A percentile compares a stretch with the other conserved stretches of the same genome.
These are phyloP conservation scores for Brachypodius melanocephalos DNA, from an alignment of 2,113 vertebrate species.

Conservation along the genomic window DNA sequence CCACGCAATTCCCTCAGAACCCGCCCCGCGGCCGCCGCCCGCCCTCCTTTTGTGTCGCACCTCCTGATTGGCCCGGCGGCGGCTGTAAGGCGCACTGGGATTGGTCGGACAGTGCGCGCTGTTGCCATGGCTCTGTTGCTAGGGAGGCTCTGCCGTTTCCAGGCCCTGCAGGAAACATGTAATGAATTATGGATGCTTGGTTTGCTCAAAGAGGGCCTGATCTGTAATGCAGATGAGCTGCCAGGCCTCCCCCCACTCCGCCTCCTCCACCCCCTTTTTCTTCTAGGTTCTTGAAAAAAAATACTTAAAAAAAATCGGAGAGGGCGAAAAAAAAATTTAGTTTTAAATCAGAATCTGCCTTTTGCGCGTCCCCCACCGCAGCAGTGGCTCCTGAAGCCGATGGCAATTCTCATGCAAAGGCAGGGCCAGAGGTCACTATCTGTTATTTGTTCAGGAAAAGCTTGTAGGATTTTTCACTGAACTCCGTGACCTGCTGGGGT, in stretches of 20 bases:
- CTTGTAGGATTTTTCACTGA: conserved; percentile 74
- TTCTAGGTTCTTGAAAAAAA: conserved; percentile 76
- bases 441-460: conserved; percentile 84
- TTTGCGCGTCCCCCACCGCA: conserved; percentile 68
- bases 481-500: conserved; percentile 72
- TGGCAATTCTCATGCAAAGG: conserved; percentile 85
- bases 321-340: neutral
- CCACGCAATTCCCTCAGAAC: neutral
- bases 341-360: conserved; percentile 77
- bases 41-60: neutral
- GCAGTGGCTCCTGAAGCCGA: conserved; percentile 66
- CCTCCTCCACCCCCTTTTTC: conserved; percentile 38
- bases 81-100: conserved; percentile 67
- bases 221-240: conserved; percentile 92
- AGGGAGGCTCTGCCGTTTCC: conserved; percentile 78
- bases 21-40: neutral
- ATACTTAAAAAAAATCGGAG: neutral
- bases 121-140: conserved; percentile 95
- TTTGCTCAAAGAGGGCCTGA: conserved; percentile 81
- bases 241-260: neutral
- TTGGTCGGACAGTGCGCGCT: conserved; percentile 76
- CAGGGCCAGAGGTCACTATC: conserved; percentile 78
- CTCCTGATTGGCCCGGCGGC: conserved; percentile 70
- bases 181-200: conserved; percentile 94
- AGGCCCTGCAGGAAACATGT: conserved; percentile 83